Evolutionary conservation across 2,888 invertebrate genomes (phyloP).

Genomic region (Platycheirus rosarum): DNA sequence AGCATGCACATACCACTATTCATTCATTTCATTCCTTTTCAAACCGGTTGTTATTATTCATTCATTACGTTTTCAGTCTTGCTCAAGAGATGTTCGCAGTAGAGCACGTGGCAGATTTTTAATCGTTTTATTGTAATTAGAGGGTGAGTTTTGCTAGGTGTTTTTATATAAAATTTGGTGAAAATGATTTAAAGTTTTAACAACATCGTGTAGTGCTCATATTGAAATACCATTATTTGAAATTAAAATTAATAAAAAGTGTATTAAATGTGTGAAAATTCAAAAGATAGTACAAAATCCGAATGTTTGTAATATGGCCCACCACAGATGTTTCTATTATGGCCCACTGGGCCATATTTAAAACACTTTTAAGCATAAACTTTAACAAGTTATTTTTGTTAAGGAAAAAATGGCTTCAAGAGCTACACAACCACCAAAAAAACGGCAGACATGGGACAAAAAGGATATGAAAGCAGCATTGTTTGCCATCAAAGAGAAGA

Average conservation of each 20-base stretch:
- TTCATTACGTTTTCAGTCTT: too few species aligned
- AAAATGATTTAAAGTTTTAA: not conserved
- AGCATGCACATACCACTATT: too few species aligned
- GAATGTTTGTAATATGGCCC: conserved; percentile 38
- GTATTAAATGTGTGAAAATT: not conserved
- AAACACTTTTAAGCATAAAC: not conserved
- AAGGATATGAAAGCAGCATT: conserved; percentile 45
- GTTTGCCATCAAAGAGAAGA: conserved; percentile 36
- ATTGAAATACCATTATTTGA: not conserved
- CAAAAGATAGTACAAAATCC: not conserved
- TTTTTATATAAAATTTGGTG: not conserved
- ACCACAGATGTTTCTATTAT: not conserved
- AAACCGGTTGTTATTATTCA: too few species aligned
- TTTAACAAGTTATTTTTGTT: conserved; percentile 16
- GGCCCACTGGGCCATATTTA: conserved; percentile 9
- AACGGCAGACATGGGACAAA: conserved; percentile 37
- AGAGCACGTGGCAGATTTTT: not conserved
- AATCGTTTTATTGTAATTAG: not conserved
- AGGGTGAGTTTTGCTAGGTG: not conserved
- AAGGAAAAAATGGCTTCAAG: conserved; percentile 41
- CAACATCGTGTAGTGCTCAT: too few species aligned
- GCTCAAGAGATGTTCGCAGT: not conserved
- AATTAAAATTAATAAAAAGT: not conserved
- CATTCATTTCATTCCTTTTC: too few species aligned
- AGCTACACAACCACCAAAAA: conserved; percentile 16